Percentiles rank a stretch among this genome's conserved stretches.
phyloP scores from a whole-genome alignment of 2,113 vertebrate species.

The Xiphophorus couchianus region DNA sequence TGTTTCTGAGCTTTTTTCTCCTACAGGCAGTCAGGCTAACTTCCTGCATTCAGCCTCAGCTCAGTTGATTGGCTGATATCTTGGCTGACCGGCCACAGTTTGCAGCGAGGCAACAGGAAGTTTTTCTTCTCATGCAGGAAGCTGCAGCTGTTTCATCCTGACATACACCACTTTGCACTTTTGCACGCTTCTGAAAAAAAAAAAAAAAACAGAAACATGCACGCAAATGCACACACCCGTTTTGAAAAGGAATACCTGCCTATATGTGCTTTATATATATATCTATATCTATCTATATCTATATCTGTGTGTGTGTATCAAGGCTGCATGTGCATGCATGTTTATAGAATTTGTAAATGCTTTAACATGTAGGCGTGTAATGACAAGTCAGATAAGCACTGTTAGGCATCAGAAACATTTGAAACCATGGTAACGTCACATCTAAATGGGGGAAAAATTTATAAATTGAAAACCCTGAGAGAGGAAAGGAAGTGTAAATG shows the following conservation, averaged over 20 bases:
- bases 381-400: slow-evolving; percentile 55
- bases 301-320: no score
- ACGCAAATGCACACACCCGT: neutral
- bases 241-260: slow-evolving; percentile 6
- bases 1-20: slow-evolving; percentile 70
- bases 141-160: slow-evolving; percentile 68
- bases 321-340: slow-evolving; percentile 7
- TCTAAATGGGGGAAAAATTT: slow-evolving; percentile 43
- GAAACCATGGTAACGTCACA: slow-evolving; percentile 72
- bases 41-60: slow-evolving; percentile 75
- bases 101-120: slow-evolving; percentile 74
- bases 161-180: slow-evolving; percentile 56
- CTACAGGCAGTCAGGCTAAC: slow-evolving; percentile 75
- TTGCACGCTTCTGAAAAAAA: slow-evolving; percentile 36
- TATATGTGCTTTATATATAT: no score
- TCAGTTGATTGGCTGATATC: slow-evolving; percentile 77
- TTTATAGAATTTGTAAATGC: slow-evolving; percentile 48
- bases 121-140: slow-evolving; percentile 71
- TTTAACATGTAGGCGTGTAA: slow-evolving; percentile 64
- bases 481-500: slow-evolving; percentile 34
- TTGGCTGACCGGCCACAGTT: slow-evolving; percentile 64
- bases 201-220: neutral
- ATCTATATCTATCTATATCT: no score
- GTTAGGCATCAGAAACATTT: slow-evolving; percentile 63
- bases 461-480: neutral